Percentiles rank a stretch among this genome's conserved stretches.
Conservation (phyloP, 2,113 vertebrate species). For the Sciurus niger region DNA sequence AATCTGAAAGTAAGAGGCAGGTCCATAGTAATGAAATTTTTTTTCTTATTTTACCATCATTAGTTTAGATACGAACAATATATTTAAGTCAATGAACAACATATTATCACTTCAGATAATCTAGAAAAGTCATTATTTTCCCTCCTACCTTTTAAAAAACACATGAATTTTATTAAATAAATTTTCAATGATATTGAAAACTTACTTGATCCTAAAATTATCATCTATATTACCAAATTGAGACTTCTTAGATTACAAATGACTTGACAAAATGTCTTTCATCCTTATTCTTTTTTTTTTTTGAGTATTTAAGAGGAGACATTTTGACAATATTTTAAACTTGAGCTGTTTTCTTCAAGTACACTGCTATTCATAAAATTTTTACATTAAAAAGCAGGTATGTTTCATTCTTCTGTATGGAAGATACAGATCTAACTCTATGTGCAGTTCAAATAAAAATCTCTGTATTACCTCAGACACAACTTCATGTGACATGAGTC, state of each 20-base stretch:
- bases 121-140: slow-evolving; percentile 37
- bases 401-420: background rate
- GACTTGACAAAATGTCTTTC: slow-evolving; percentile 18
- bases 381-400: slow-evolving; percentile 44
- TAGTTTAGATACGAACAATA: slow-evolving; percentile 35
- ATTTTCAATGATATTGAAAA: slow-evolving; percentile 39
- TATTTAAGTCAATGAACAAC: slow-evolving; percentile 25
- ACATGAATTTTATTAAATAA: slow-evolving; percentile 28
- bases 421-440: slow-evolving; percentile 35
- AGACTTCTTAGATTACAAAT: slow-evolving; percentile 39
- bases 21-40: background rate
- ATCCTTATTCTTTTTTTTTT: slow-evolving; percentile 42
- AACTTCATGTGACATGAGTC: slow-evolving; percentile 99
- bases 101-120: slow-evolving; percentile 53
- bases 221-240: background rate
- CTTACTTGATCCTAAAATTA: slow-evolving; percentile 43
- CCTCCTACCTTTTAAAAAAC: background rate
- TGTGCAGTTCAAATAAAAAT: slow-evolving; percentile 47
- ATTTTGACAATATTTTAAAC: slow-evolving; percentile 35
- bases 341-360: slow-evolving; percentile 52
- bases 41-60: slow-evolving; percentile 27
- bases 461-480: slow-evolving; percentile 95
- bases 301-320: background rate
- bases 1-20: slow-evolving; percentile 9
- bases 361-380: slow-evolving; percentile 9